A percentile compares a stretch with the other conserved stretches of the same genome.
Evolutionary conservation across 37 sponge, comb jelly and placozoan species (phyloP).

Genomic region (Spongilla lacustris): DNA sequence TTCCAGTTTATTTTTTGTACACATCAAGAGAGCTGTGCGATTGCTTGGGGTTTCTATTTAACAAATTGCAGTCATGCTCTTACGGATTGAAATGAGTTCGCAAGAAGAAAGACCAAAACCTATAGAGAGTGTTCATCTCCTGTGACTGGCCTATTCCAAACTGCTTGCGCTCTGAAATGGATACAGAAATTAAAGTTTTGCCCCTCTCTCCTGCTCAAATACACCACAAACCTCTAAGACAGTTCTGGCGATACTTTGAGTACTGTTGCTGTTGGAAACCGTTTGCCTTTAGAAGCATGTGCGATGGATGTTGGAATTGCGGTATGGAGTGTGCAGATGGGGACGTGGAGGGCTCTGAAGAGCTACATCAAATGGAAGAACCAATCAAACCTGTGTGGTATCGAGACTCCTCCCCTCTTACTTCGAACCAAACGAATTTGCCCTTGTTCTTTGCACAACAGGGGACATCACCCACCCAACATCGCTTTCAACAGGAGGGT

Average conservation of each 20-base stretch:
- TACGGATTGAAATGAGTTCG: slow-evolving; percentile 95
- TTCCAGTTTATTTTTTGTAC: no score
- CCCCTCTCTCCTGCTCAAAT: no score
- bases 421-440: slow-evolving; percentile 7
- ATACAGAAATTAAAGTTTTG: not conserved
- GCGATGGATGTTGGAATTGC: slow-evolving; percentile 98
- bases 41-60: no score
- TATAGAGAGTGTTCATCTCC: slow-evolving; percentile 98
- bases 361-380: slow-evolving; percentile 22
- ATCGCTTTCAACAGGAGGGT: slow-evolving; percentile 94
- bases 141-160: slow-evolving; percentile 89
- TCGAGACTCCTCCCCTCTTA: not conserved
- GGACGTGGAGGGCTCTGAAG: slow-evolving; percentile 45
- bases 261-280: slow-evolving; percentile 97
- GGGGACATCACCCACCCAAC: slow-evolving; percentile 95
- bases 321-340: slow-evolving; percentile 90
- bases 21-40: no score
- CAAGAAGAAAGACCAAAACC: slow-evolving; percentile 99
- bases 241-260: slow-evolving; percentile 88
- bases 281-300: slow-evolving; percentile 94
- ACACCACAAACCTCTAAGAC: slow-evolving; percentile 80
- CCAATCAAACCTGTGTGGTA: not conserved
- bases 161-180: slow-evolving; percentile 76
- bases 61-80: not conserved
- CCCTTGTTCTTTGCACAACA: not conserved